phyloP scores from a whole-genome alignment of 2,888 invertebrate genomes.

The Tridacna gigas region DNA sequence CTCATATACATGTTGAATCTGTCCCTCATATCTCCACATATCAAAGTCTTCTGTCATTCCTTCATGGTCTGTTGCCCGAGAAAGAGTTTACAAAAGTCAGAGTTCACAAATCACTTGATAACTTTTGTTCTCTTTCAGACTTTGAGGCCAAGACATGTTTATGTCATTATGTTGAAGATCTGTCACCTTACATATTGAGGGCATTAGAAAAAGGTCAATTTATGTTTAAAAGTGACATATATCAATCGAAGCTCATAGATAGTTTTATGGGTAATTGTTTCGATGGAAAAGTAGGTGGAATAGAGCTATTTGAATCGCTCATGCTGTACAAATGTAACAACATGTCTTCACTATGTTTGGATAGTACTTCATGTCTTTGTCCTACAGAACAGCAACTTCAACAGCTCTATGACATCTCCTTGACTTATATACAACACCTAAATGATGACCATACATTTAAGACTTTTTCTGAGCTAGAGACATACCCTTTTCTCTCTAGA shows the following conservation, averaged over 20 bases:
- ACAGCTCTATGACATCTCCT: slow-evolving; percentile 25
- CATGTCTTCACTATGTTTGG: background rate
- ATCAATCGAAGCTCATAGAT: slow-evolving; percentile 23
- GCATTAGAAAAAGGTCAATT: slow-evolving; percentile 45
- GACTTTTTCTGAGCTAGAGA: slow-evolving; percentile 42
- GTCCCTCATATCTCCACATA: slow-evolving; percentile 36
- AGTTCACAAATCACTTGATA: slow-evolving; percentile 58
- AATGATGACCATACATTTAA: slow-evolving; percentile 44
- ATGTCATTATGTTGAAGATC: slow-evolving; percentile 38
- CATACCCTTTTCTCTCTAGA: slow-evolving; percentile 56
- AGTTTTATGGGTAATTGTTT: slow-evolving; percentile 25
- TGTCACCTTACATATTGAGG: slow-evolving; percentile 33
- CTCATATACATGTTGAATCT: slow-evolving; percentile 45
- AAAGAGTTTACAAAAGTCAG: slow-evolving; percentile 64
- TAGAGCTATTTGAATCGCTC: slow-evolving; percentile 38
- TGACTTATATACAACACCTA: slow-evolving; percentile 27
- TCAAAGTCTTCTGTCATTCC: slow-evolving; percentile 64
- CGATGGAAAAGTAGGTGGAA: slow-evolving; percentile 4
- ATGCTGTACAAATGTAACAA: slow-evolving; percentile 47
- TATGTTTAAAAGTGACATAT: slow-evolving; percentile 51
- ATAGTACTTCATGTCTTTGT: slow-evolving; percentile 23
- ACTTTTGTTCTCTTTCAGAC: slow-evolving; percentile 55
- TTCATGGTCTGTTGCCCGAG: slow-evolving; percentile 69
- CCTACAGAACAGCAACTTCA: slow-evolving; percentile 12
- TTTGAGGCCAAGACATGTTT: slow-evolving; percentile 31